phyloP scores from a whole-genome alignment of 1,140 invertebrate genomes.

The Sitobion miscanthi region DNA sequence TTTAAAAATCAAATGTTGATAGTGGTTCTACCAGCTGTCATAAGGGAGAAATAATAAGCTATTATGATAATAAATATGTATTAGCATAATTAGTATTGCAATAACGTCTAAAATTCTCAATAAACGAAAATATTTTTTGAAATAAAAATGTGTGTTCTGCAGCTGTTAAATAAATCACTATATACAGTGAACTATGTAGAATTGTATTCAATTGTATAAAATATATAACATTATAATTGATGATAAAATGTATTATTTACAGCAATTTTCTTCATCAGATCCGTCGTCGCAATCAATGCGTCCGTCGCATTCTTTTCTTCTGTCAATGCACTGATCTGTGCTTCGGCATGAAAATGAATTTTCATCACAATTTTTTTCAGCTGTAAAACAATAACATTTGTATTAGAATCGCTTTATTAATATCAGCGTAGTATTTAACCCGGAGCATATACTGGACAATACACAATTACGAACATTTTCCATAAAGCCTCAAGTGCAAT shows the following conservation, averaged over 20 bases:
- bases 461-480: constrained; percentile 7
- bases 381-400: background rate
- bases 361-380: constrained; percentile 55
- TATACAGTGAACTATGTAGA: background rate
- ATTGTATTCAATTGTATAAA: background rate
- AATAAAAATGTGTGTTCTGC: background rate
- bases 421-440: too few relatives aligned
- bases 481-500: constrained; percentile 15
- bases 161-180: background rate
- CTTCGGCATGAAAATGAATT: constrained; percentile 66
- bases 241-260: constrained; percentile 30
- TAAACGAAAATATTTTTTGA: background rate
- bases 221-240: background rate
- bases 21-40: too few relatives aligned
- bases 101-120: background rate
- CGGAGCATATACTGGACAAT: constrained; percentile 10
- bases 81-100: too few relatives aligned
- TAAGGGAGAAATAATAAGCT: too few relatives aligned
- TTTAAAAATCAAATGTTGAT: too few relatives aligned
- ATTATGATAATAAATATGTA: too few relatives aligned
- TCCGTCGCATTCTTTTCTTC: constrained; percentile 71
- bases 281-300: constrained; percentile 73
- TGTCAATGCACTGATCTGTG: constrained; percentile 67
- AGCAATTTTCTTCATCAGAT: constrained; percentile 83
- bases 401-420: background rate